These are phyloP conservation scores for Cactoblastis cactorum DNA, from an alignment of 2,888 invertebrate species.

Conservation along the genomic window DNA sequence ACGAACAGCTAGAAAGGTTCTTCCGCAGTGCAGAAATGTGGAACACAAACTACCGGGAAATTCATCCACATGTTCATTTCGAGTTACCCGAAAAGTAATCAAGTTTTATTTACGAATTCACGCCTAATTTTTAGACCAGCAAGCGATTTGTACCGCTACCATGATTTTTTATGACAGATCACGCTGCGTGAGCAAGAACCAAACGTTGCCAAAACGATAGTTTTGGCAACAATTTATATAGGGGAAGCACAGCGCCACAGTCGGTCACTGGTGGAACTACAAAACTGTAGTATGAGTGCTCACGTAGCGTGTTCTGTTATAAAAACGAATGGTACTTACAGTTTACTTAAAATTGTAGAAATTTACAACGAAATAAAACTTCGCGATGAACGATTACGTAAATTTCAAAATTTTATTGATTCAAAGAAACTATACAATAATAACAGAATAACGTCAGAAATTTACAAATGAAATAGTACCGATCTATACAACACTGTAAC, in stretches of 20 bases:
- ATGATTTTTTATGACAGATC: no score
- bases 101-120: background rate
- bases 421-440: constrained; percentile 76
- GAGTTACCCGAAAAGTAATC: constrained; percentile 37
- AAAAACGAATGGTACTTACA: no score
- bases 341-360: no score
- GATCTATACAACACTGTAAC: constrained; percentile 78
- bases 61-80: constrained; percentile 31
- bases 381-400: constrained; percentile 73
- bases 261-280: no score
- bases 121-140: background rate
- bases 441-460: constrained; percentile 75
- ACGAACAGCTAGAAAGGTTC: constrained; percentile 63
- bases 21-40: constrained; percentile 66
- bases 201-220: no score
- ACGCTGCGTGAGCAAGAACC: no score
- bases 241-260: no score
- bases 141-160: background rate
- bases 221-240: no score
- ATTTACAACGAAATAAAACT: constrained; percentile 48
- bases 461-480: constrained; percentile 74
- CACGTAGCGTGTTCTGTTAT: no score
- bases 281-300: no score
- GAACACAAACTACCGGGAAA: constrained; percentile 37
- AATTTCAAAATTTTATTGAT: constrained; percentile 77